Evolutionary conservation across 2,797 vertebrate genomes (phyloP), one percentile per base, ranked within the genome.

Genomic region (Paramormyrops hopkinsi): DNA sequence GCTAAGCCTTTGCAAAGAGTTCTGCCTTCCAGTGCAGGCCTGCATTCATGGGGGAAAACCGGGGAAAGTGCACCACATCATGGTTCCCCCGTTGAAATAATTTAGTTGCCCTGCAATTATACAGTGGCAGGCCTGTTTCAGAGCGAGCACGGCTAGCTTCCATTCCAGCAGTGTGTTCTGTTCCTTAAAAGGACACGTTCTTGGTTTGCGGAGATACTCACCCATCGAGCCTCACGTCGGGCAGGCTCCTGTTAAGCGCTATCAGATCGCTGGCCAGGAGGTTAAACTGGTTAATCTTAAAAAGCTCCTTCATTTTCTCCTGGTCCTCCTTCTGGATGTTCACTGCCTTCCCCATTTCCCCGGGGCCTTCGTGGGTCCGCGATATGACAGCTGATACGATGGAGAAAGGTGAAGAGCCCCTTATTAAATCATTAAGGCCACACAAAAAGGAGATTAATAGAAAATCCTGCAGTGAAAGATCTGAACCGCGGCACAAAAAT

Each of bases 201-300:
- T 50, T 29, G 9, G 8, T 22, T 48, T 48, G 4, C 9, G 22
- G 37, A 17, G 46, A 25, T 50, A 96, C 98, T 94, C 92, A 99
- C 98, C 98, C 98, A 0, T 99, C 98, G 89, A 99, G 89, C 89
- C 99, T 95, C 85, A 99, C 98, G 25, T 99, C 99, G 0, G 98
- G 99, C 65, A 99, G 94, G 90, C 97, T 99, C 92, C 99, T 96
- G 95, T 99, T 99, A 22, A 99, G 96, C 0, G 98, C 97, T 54
- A 99, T 99, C 96, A 98, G 94, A 94, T 99, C 98, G 62, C 99
- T 99, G 94, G 98, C 98, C 98, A 99, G 97, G 9, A 99, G 96
- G 91, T 99, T 99, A 92, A 99, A 99, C 93, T 99, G 99, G 95
- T 99, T 99, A 91, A 99, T 99, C 94, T 99, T 99, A 90, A 99